phyloP scores from a whole-genome alignment of 2,797 vertebrate species.

The Epinephelus malabaricus region DNA sequence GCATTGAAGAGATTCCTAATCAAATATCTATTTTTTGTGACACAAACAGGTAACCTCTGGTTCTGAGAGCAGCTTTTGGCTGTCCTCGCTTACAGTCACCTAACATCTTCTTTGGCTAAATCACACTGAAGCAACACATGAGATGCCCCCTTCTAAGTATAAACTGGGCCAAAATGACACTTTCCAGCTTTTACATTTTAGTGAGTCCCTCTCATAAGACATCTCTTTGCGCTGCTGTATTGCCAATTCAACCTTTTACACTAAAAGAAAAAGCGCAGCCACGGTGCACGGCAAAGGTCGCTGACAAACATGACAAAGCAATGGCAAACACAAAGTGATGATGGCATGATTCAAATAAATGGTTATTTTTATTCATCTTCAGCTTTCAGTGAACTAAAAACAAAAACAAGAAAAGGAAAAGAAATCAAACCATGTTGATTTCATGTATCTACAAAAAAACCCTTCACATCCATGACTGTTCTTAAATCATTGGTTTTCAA shows the following conservation, averaged over 20 bases:
- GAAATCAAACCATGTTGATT: constrained; percentile 56
- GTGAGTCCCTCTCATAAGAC: constrained; percentile 2
- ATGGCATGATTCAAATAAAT: constrained; percentile 81
- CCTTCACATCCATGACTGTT: constrained; percentile 80
- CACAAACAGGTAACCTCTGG: constrained; percentile 31
- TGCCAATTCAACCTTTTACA: background rate
- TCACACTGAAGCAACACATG: constrained; percentile 28
- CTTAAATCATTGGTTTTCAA: constrained; percentile 75
- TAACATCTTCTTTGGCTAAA: constrained; percentile 26
- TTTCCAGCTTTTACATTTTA: constrained; percentile 2
- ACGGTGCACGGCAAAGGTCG: constrained; percentile 22
- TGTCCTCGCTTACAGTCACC: background rate
- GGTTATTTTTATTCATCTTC: constrained; percentile 84
- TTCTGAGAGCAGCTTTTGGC: constrained; percentile 10
- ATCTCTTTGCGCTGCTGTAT: constrained; percentile 7
- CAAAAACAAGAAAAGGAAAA: constrained; percentile 35
- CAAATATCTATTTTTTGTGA: background rate
- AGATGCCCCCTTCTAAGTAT: constrained; percentile 31
- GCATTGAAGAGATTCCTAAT: constrained; percentile 10
- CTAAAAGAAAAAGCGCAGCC: constrained; percentile 15
- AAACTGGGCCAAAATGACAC: constrained; percentile 5
- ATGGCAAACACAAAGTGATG: constrained; percentile 78
- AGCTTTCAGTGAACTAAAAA: constrained; percentile 82
- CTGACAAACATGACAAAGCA: constrained; percentile 39
- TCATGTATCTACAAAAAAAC: constrained; percentile 80